Evolutionary conservation across 2,113 vertebrate genomes (phyloP), one percentile per base, ranked within the genome.

Genomic region (Hemichromis elongatus): DNA sequence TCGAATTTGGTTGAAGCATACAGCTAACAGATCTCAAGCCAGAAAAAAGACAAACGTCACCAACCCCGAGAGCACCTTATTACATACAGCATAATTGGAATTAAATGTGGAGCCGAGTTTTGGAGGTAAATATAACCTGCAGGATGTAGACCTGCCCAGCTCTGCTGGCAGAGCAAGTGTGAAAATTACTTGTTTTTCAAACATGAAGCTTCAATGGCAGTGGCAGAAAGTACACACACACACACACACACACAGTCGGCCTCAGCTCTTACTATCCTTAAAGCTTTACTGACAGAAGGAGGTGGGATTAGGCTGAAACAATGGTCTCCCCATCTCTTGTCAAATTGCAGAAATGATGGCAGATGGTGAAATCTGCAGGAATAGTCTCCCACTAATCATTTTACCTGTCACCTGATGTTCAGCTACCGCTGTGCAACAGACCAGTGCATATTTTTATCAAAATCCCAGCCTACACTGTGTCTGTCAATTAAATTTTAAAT

Each of bases 361-460:
- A 91, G 89, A 70, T 88, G 85, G 83, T 81, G 77, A 88, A 87
- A 86, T 91, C 63, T 40, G 55, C 57, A 79, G 85, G 66, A 87
- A 89, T 50, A 45, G 57, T 35, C 30, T 84, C 40, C 45, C 81
- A 77, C 81, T 77, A 42, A 55, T 83, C 81, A 30, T 66, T 82
- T 77, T 35, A 81, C 84, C 83, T 84, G 81, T 66, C 81, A 66
- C 37, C 66, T 63, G 57, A 37, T 66, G 56, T 75, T 85, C 82
- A 78, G 19, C 80, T 63, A 2, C 79, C 12, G 26, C 19, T 75
- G 70, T 75, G 45, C 63, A 77, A 77, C 55, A n/a, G 80, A 53
- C 7, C 73, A 75, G 3, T 55, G 33, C 33, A 78, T 88, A 61
- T 80, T 66, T 81, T 79, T 53, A 59, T 73, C 56, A 53, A 24